Evolutionary conservation across 2,113 vertebrate species (phyloP).

Genomic region (Ptychochromis oligacanthus): DNA sequence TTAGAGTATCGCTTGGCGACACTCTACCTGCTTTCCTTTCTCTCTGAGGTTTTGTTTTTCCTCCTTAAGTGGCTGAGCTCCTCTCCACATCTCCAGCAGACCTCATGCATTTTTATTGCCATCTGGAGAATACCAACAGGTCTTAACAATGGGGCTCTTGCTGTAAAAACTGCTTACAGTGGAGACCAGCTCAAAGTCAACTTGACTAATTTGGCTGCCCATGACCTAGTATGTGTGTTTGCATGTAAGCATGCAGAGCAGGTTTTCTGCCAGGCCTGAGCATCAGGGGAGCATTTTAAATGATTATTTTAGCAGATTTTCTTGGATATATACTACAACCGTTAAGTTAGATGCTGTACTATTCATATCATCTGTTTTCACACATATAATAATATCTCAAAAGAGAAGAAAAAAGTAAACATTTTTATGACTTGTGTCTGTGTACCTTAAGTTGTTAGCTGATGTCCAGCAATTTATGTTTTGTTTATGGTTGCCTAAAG

Average conservation of each 20-base stretch:
- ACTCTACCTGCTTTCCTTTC: slow-evolving; percentile 61
- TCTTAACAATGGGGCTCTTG: slow-evolving; percentile 74
- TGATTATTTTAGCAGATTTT: background rate
- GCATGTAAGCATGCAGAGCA: background rate
- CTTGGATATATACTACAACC: background rate
- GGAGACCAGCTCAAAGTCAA: slow-evolving; percentile 61
- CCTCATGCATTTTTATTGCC: slow-evolving; percentile 81
- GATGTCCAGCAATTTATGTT: accelerated
- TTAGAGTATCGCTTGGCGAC: slow-evolving; percentile 66
- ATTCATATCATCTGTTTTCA: background rate
- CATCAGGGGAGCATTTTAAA: background rate
- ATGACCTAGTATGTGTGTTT: slow-evolving; percentile 59
- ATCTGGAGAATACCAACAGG: slow-evolving; percentile 78
- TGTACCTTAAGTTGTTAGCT: background rate
- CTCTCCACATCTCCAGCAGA: slow-evolving; percentile 67
- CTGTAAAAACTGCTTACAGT: slow-evolving; percentile 62
- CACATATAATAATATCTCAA: background rate
- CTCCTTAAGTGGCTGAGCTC: slow-evolving; percentile 73
- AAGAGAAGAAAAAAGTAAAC: background rate
- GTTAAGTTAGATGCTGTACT: background rate
- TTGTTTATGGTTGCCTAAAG: background rate
- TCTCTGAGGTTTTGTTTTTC: slow-evolving; percentile 73
- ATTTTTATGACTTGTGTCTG: background rate
- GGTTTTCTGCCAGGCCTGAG: background rate
- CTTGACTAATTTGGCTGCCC: slow-evolving; percentile 76